Base-by-base conservation (phyloP, 2,113 vertebrate species). In the Anser brachyrhynchus region DNA sequence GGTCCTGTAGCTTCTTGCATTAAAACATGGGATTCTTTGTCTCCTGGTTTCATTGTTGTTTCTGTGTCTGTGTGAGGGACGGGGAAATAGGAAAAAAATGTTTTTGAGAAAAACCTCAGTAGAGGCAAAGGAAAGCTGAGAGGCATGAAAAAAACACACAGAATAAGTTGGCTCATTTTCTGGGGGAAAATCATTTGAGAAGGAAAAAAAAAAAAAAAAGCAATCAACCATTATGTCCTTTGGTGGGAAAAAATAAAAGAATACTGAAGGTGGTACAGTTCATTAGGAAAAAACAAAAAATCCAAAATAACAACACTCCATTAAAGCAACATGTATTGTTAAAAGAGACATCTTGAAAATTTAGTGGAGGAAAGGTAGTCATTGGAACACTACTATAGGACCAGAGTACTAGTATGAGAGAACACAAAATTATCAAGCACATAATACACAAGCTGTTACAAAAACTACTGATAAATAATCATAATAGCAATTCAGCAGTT, bases 261-360 rank as follows among this genome's bases (percentile, higher is more conserved):
- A 12, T 41, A 4, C 28, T 10, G 20, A 39, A n/a, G 46, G 23
- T 46, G 16, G 28, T 6, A 4, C 2, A 31, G 12, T 2, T 67
- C 70, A 28, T 44, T 31, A 57, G 41, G 35, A 77, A 89, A 75
- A 57, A 64, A 2, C 12, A 39, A 49, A 55, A 51, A 29, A 44
- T 19, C 12, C 29, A n/a, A 54, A 28, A 10, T 12, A 4, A 8
- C 1, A 8, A 12, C 5, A 31, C 4, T 10, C 17, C 7, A 11
- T 57, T 77, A 49, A 26, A 33, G n/a, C 8, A 67, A 59, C 58
- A 62, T 35, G 16, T 29, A 14, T 23, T 43, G 22, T 58, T 70
- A 31, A 70, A 78, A 29, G 20, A 29, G n/a, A 31, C 16, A 70
- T 16, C n/a, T 39, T 62, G 44, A 2, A 4, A 71, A 37, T 37